These are phyloP conservation scores for Hypena proboscidalis DNA, from an alignment of 2,888 invertebrate genomes.

Conservation along the genomic window DNA sequence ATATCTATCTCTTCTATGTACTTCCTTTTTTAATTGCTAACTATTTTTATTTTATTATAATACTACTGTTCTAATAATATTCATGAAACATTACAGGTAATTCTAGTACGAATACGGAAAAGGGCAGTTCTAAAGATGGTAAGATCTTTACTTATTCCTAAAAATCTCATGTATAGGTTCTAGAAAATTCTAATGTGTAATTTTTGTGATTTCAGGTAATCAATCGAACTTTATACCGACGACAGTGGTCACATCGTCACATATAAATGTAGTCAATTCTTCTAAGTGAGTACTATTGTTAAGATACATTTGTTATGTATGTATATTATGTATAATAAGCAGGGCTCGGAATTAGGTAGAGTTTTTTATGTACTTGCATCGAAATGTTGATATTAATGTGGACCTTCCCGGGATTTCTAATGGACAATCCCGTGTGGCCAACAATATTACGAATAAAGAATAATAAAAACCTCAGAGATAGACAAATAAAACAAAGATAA, in stretches of 20 bases:
- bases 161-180: background rate
- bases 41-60: too few relatives aligned
- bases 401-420: too few relatives aligned
- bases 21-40: too few relatives aligned
- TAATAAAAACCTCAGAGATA: too few relatives aligned
- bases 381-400: too few relatives aligned
- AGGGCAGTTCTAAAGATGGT: conserved; percentile 82
- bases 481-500: too few relatives aligned
- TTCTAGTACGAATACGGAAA: conserved; percentile 81
- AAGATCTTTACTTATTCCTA: conserved; percentile 33
- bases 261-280: conserved; percentile 83
- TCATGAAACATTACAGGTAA: conserved; percentile 59
- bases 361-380: too few relatives aligned
- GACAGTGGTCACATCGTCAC: conserved; percentile 81
- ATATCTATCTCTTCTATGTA: too few relatives aligned
- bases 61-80: conserved; percentile 1
- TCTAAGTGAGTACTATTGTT: conserved; percentile 73
- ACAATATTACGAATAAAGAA: too few relatives aligned
- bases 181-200: conserved; percentile 18
- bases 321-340: too few relatives aligned
- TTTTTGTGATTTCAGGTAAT: conserved; percentile 66
- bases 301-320: background rate
- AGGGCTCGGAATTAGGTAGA: too few relatives aligned
- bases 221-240: conserved; percentile 82
- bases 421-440: too few relatives aligned